Percentiles rank a stretch among this genome's conserved stretches.
Evolutionary conservation across 2,888 invertebrate species (phyloP).

Genomic region (Sclerodermus sp.): DNA sequence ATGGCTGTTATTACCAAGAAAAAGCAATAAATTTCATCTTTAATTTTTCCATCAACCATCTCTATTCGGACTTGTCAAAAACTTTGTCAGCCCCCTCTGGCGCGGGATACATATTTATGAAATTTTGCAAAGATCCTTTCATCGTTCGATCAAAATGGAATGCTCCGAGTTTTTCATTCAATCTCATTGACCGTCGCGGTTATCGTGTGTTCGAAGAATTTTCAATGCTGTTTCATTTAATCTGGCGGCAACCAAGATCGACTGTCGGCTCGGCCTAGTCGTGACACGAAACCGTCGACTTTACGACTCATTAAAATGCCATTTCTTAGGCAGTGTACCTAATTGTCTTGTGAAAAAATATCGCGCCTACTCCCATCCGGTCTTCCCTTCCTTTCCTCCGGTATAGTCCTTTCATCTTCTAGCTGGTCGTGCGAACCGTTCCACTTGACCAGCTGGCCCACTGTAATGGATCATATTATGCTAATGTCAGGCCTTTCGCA

Average conservation of each 20-base stretch:
- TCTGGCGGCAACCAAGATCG: conserved; percentile 38
- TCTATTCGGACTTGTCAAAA: neutral
- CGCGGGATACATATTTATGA: no score
- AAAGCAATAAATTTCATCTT: conserved; percentile 17
- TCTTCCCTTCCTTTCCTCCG: conserved; percentile 6
- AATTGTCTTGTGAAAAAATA: conserved; percentile 36
- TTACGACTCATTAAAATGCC: conserved; percentile 52
- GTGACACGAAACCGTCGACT: conserved; percentile 32
- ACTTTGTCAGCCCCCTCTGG: neutral
- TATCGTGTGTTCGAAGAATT: no score
- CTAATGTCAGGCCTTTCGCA: conserved; percentile 18
- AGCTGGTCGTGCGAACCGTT: conserved; percentile 5
- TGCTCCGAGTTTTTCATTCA: no score
- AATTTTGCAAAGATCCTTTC: no score
- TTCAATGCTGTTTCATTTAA: conserved; percentile 31
- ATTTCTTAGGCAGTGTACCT: conserved; percentile 48
- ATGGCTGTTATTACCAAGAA: conserved; percentile 59
- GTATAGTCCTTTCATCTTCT: no score
- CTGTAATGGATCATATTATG: conserved; percentile 27
- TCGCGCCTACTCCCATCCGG: conserved; percentile 14
- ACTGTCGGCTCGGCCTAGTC: conserved; percentile 21
- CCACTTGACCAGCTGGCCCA: conserved; percentile 14
- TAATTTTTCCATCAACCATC: neutral
- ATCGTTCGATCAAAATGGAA: no score
- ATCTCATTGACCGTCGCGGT: no score